phyloP scores from a whole-genome alignment of 2,113 vertebrate genomes.

The Poecile atricapillus region DNA sequence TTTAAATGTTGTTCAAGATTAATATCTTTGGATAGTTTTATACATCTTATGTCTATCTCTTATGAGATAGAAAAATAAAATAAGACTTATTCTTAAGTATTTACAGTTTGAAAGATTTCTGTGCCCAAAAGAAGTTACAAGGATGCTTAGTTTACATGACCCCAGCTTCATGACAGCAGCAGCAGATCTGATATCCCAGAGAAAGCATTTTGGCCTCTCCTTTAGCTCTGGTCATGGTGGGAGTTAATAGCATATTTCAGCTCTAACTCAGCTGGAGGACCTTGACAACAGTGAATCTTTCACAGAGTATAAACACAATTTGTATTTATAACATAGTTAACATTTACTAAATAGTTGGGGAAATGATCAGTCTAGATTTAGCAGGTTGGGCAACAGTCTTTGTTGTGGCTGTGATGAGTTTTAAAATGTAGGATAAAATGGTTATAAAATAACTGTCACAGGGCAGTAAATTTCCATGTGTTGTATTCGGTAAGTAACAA shows the following conservation, averaged over 20 bases:
- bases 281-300: slow-evolving; percentile 75
- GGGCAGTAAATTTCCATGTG: slow-evolving; percentile 40
- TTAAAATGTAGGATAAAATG: slow-evolving; percentile 30
- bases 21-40: slow-evolving; percentile 51
- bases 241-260: slow-evolving; percentile 71
- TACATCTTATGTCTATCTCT: slow-evolving; percentile 38
- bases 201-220: slow-evolving; percentile 74
- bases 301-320: slow-evolving; percentile 73
- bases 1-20: slow-evolving; percentile 28
- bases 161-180: slow-evolving; percentile 71
- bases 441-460: not conserved
- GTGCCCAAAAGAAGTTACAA: slow-evolving; percentile 60
- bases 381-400: slow-evolving; percentile 56
- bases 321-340: slow-evolving; percentile 79
- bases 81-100: slow-evolving; percentile 12
- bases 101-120: slow-evolving; percentile 59
- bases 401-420: slow-evolving; percentile 50
- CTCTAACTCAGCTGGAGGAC: slow-evolving; percentile 60
- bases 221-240: slow-evolving; percentile 66
- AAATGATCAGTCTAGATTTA: slow-evolving; percentile 53
- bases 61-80: not conserved
- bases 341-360: slow-evolving; percentile 74
- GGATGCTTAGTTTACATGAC: slow-evolving; percentile 76
- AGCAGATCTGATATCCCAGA: slow-evolving; percentile 76
- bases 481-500: not conserved